These are phyloP conservation scores for Oxystoma pomonae DNA, from an alignment of 2,888 invertebrate genomes.

Conservation along the genomic window DNA sequence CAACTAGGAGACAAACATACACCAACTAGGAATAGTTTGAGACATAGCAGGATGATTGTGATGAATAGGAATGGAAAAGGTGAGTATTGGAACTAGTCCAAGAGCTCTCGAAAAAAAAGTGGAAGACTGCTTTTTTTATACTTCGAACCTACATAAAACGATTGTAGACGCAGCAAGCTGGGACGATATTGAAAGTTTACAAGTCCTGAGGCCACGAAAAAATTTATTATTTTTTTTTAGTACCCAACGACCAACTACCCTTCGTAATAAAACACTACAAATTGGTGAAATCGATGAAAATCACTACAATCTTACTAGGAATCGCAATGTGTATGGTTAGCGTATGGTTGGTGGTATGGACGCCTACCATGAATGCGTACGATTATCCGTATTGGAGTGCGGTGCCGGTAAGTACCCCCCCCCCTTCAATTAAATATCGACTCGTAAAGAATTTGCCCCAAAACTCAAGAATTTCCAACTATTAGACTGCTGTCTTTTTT, in stretches of 20 bases:
- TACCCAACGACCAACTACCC: constrained; percentile 50
- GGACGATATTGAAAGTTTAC: no score
- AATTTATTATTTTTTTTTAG: constrained; percentile 39
- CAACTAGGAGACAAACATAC: constrained; percentile 63
- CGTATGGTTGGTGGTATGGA: constrained; percentile 56
- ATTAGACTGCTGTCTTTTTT: no score
- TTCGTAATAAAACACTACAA: constrained; percentile 50
- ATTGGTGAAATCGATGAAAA: constrained; percentile 49
- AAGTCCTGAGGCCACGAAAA: neutral
- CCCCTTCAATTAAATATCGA: no score
- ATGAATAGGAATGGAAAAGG: constrained; percentile 56
- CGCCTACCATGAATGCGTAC: constrained; percentile 54
- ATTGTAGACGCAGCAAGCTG: no score
- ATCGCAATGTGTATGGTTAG: constrained; percentile 53
- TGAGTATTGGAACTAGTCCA: constrained; percentile 29
- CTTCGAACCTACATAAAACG: no score
- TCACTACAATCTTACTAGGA: constrained; percentile 53
- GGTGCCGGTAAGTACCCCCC: constrained; percentile 57
- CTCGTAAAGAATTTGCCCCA: no score
- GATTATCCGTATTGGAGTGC: constrained; percentile 66
- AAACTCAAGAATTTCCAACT: no score
- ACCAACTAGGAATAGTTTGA: constrained; percentile 63
- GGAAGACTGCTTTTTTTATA: no score
- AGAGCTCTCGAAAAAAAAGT: no score
- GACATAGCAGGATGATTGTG: constrained; percentile 68